Evolutionary conservation across 92 coral and sea anemone genomes (phyloP).

Genomic region (Phenganax stokvisi): DNA sequence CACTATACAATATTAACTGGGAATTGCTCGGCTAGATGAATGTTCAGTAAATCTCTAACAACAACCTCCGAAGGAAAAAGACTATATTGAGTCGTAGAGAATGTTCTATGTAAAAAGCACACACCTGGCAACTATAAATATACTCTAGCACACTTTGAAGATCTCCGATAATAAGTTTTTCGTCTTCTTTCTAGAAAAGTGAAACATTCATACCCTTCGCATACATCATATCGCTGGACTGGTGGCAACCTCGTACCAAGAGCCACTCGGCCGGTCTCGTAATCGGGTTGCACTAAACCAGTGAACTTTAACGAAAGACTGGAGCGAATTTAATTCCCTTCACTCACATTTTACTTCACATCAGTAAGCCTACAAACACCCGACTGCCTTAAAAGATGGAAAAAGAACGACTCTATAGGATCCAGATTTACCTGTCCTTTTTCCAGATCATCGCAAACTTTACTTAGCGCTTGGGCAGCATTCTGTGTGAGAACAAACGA

Average conservation of each 20-base stretch:
- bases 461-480: slow-evolving; percentile 80
- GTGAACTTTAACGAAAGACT: too few species aligned
- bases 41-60: background rate
- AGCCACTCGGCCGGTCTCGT: too few species aligned
- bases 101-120: background rate
- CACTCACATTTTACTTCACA: background rate
- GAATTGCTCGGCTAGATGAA: background rate
- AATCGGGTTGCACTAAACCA: too few species aligned
- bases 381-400: background rate
- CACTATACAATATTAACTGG: background rate
- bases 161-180: slow-evolving; percentile 85
- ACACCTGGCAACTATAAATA: slow-evolving; percentile 83
- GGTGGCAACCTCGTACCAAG: too few species aligned
- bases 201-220: background rate
- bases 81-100: background rate
- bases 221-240: background rate
- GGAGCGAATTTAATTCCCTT: too few species aligned
- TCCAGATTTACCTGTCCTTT: slow-evolving; percentile 56
- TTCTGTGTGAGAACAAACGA: slow-evolving; percentile 43
- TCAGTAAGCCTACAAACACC: background rate
- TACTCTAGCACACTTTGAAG: slow-evolving; percentile 73
- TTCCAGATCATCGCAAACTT: slow-evolving; percentile 81
- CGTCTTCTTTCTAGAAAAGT: slow-evolving; percentile 75
- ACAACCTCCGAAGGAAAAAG: background rate
- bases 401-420: background rate